Base-by-base conservation (phyloP, 2,113 vertebrate species). In the Pithys albifrons region DNA sequence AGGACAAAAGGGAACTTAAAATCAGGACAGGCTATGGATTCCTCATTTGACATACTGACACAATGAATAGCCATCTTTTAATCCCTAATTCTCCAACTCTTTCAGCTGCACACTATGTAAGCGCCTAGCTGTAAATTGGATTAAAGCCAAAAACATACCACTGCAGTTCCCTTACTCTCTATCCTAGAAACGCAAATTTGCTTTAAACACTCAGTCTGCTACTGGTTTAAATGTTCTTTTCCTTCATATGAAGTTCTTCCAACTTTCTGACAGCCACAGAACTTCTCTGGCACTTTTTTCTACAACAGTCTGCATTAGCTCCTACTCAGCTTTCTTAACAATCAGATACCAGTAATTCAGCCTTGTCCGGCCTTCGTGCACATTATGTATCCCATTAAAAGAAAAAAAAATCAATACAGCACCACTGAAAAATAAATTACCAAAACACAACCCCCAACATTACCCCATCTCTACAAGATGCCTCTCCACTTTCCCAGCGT, bases 51-150 rank as follows among this genome's bases (percentile, higher is more conserved):
- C 85, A 93, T 76, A 93, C 49, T 91, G 90, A 95, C 95, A 95
- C 71, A 91, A 24, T 94, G 85, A 95, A 96, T 85, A 95, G 85
- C 89, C 91, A 82, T 76, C 58, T 70, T 96, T 57, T 91, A 95
- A 95, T 93, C 77, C 74, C 46, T 91, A 70, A 91, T 96, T 94
- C 85, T 85, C 73, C 35, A 55, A 55, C 81, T 58, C 83, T 94
- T 92, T 82, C 91, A 95, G 49, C 58, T 66, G 62, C 64, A 89
- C n/a, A 28, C 41, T 93, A 82, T 82, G 91, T 88, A 90, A 70
- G 37, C 20, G 15, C 31, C 58, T 69, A 69, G 70, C 67, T 91
- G 22, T 64, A 91, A 93, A 96, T 5, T 95, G 71, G 91, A 94
- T 96, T 95, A 85, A 85, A 93, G 37, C 54, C 62, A 85, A 69